A percentile compares a stretch with the other conserved stretches of the same genome.
phyloP scores from a whole-genome alignment of 2,888 invertebrate species.

The Clusia tigrina region DNA sequence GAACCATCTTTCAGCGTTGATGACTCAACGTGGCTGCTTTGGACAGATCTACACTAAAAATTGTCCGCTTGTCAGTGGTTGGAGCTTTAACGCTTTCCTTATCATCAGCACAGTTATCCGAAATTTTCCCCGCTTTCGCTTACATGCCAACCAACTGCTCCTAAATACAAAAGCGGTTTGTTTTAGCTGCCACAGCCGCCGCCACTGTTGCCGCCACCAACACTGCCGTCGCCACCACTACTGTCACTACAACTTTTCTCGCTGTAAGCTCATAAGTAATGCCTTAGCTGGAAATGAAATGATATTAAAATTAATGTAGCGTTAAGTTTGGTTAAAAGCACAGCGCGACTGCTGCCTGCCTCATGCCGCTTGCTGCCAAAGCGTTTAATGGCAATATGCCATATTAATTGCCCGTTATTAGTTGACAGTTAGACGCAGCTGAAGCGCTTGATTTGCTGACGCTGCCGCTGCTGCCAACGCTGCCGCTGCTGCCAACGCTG shows the following conservation, averaged over 20 bases:
- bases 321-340: background rate
- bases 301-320: constrained; percentile 2
- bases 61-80: too few relatives aligned
- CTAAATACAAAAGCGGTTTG: background rate
- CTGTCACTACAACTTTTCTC: background rate
- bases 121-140: too few relatives aligned
- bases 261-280: background rate
- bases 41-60: too few relatives aligned
- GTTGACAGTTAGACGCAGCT: background rate
- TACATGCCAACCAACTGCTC: too few relatives aligned
- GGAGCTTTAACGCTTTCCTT: too few relatives aligned
- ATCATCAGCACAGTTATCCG: too few relatives aligned
- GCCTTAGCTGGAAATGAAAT: background rate
- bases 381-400: background rate
- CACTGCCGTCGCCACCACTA: background rate
- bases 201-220: background rate
- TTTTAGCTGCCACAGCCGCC: too few relatives aligned
- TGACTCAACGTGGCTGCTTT: too few relatives aligned
- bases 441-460: background rate
- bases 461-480: background rate
- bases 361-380: too few relatives aligned
- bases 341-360: background rate
- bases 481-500: too few relatives aligned
- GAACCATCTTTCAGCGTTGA: too few relatives aligned
- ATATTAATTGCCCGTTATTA: background rate